Conservation (phyloP, 2,888 invertebrate species). For the Sphaeridia pumilis region DNA sequence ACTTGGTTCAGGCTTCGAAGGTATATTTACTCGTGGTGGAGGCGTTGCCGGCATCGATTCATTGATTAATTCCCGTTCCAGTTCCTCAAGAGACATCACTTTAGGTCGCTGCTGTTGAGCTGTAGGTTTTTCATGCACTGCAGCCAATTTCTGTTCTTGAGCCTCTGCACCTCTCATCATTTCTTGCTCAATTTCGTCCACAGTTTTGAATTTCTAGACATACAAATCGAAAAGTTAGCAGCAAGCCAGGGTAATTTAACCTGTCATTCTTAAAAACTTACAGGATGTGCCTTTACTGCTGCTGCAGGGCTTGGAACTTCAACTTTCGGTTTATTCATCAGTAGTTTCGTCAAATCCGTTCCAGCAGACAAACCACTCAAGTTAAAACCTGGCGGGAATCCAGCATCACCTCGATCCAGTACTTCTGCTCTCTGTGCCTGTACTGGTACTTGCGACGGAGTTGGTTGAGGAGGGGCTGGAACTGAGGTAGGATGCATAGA, state of each 20-base stretch:
- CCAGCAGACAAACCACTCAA: neutral
- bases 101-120: constrained; percentile 15
- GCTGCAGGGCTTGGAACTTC: too few species aligned
- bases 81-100: constrained; percentile 30
- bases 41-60: constrained; percentile 9
- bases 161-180: constrained; percentile 21
- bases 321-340: too few species aligned
- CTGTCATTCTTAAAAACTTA: too few species aligned
- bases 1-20: constrained; percentile 2
- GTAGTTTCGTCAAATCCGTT: neutral
- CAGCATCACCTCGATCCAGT: too few species aligned
- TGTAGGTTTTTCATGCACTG: neutral
- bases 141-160: constrained; percentile 1
- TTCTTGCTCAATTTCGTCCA: constrained; percentile 34
- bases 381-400: too few species aligned
- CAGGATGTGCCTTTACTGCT: too few species aligned
- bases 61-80: constrained; percentile 30
- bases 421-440: neutral
- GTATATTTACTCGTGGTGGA: too few species aligned
- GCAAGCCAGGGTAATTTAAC: neutral
- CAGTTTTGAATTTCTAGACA: constrained; percentile 29
- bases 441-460: neutral
- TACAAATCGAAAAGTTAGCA: neutral
- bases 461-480: neutral
- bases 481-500: constrained; percentile 32